Base-by-base conservation (phyloP, 2,888 invertebrate genomes). In the Hedychridium roseum region DNA sequence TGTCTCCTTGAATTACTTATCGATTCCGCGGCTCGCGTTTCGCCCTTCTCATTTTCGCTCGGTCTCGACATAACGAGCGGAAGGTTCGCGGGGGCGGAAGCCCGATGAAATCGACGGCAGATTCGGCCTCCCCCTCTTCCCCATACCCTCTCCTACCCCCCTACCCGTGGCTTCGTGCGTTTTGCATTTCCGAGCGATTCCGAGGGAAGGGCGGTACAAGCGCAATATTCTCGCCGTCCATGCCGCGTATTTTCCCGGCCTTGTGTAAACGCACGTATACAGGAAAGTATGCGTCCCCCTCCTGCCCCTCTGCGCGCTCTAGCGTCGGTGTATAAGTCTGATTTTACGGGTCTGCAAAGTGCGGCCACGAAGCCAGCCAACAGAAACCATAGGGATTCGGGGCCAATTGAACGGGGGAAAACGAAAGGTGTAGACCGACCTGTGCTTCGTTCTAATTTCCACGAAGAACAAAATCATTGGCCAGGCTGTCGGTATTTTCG, bases 151-250 rank as follows among this genome's bases (percentile, higher is more conserved):
- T n/a, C n/a, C n/a, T n/a, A 27, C 3, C 27, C 27, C 27, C 27
- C 9, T 23, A 27, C n/a, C 3, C 9, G 12, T 3, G 27, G 27
- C n/a, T 27, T 9, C 32, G 23, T 17, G 35, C 42, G 43, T 55
- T 62, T 62, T 57, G 54, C 53, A 62, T 66, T 64, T 59, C 54
- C 60, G 47, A 56, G 43, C 53, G 43, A 58, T 60, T 56, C 56
- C 42, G 41, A 44, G 57, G 44, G 49, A 42, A 7, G 31, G 44
- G 41, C 34, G 34, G 55, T 51, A 64, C 63, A 60, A 57, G 54
- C 51, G 66, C 68, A 68, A 71, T 71, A 70, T 68, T 69, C 63
- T 58, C 57, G 50, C 47, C 48, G 50, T 40, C 40, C 23, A 28
- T 27, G 41, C 21, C 46, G 58, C 49, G 37, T 43, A 49, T 60